Evolutionary conservation across 1,140 invertebrate species (phyloP), one percentile per base, ranked within the genome.

Genomic region (Archegozetes longisetosus): DNA sequence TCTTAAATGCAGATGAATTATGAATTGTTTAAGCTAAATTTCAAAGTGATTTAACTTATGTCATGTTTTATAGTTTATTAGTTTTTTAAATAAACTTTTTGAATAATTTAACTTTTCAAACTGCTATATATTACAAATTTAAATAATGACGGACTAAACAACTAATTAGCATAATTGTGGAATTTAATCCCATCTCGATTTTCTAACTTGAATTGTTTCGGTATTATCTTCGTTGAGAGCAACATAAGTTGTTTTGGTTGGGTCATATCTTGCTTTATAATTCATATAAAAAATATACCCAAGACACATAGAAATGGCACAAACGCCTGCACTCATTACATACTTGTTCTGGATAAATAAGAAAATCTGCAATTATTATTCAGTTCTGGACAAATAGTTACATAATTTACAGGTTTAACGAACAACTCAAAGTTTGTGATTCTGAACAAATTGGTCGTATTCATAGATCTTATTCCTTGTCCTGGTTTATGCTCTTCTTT

Each of bases 1-100:
- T 80, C 32, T 40, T 40, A 40, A 40, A 40, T 9, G 17, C 17
- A 40, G 17, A 40, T 40, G 32, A 40, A 40, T 40, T 40, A n/a
- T n/a, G n/a, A n/a, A n/a, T n/a, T n/a, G n/a, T n/a, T n/a, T n/a
- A n/a, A n/a, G n/a, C n/a, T n/a, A n/a, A n/a, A n/a, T n/a, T n/a
- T n/a, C n/a, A n/a, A n/a, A n/a, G n/a, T n/a, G n/a, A n/a, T n/a
- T n/a, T n/a, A n/a, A n/a, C n/a, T n/a, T n/a, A n/a, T n/a, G n/a
- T n/a, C n/a, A n/a, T 40, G 17, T 40, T 40, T 40, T 9, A 40
- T 40, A 40, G 6, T 40, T 40, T 40, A 40, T 40, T 40, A 40
- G 32, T 40, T 40, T 40, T 40, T 40, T n/a, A n/a, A n/a, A n/a
- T n/a, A n/a, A n/a, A n/a, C n/a, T n/a, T n/a, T n/a, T n/a, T n/a